Evolutionary conservation across 2,113 vertebrate genomes (phyloP), one percentile per base, ranked within the genome.

Genomic region (Piaya cayana): DNA sequence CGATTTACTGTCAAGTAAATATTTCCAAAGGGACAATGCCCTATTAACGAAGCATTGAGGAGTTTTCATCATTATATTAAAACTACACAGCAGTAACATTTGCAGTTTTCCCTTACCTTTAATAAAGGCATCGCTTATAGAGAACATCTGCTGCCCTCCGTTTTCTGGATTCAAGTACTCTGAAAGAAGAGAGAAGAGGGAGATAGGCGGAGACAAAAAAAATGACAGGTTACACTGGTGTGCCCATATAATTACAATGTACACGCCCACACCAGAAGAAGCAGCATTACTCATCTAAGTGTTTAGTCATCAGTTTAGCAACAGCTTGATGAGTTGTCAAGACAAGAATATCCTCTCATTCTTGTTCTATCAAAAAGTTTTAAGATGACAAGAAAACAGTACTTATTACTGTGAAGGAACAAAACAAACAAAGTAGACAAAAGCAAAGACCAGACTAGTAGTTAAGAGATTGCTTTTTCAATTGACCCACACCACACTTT

Each of bases 41-140:
- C 22, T 59, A 5, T 22, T 82, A 71, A n/a, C 87, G 18, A 7
- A 27, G 8, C 13, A 88, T 6, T 68, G 39, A 85, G 47, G 52
- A 64, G 32, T 75, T 91, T 50, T 27, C 58, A 84, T 45, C 25
- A 27, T 49, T 58, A 49, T 16, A 78, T 32, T 68, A 75, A 62
- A 90, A 80, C 5, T 0, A 2, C 26, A 60, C 8, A 56, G 53
- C 15, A 79, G 36, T 65, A 88, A 65, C 27, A 79, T 67, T 36
- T 68, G 23, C 75, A 87, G 37, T 36, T 47, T 81, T 56, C 62
- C 52, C 89, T 88, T 98, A 99, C 99, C 99, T 98, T 99, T 99
- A 96, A 99, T 99, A 95, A 99, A 99, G 87, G 99, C 99, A 26
- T 99, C 99, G 72, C 99, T 99, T 94, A 99, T 99, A 86, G 98